Evolutionary conservation across 2,113 vertebrate species (phyloP).

Genomic region (Porphyrio hochstetteri): DNA sequence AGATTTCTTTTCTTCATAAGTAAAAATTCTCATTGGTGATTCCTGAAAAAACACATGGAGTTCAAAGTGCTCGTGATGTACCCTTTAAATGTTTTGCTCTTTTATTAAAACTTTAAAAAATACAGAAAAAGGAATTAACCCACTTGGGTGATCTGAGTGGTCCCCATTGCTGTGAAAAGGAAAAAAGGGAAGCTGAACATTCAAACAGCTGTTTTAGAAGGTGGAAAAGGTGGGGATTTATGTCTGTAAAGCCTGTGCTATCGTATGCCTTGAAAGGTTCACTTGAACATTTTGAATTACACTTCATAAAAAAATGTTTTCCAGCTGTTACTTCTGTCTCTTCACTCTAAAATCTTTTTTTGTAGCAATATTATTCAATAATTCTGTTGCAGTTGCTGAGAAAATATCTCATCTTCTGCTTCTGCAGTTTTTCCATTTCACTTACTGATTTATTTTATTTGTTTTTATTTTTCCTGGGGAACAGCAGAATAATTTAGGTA

Average conservation of each 20-base stretch:
- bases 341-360: not conserved
- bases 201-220: not conserved
- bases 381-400: not conserved
- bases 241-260: not conserved
- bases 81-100: not conserved
- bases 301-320: not conserved
- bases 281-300: not conserved
- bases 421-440: not conserved
- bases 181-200: not conserved
- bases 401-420: not conserved
- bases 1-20: not conserved
- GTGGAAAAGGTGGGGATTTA: not conserved
- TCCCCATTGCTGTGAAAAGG: not conserved
- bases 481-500: not conserved
- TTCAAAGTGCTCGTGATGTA: not conserved
- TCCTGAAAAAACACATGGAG: not conserved
- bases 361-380: not conserved
- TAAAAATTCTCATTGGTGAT: not conserved
- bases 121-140: fast-evolving
- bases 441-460: not conserved
- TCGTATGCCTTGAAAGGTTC: not conserved
- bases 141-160: not conserved
- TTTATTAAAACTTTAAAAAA: not conserved
- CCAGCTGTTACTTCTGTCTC: not conserved
- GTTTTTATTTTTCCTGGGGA: not conserved